A percentile compares a stretch with the other conserved stretches of the same genome.
Evolutionary conservation across 1,140 invertebrate species (phyloP).

Genomic region (Brachionus angularis): DNA sequence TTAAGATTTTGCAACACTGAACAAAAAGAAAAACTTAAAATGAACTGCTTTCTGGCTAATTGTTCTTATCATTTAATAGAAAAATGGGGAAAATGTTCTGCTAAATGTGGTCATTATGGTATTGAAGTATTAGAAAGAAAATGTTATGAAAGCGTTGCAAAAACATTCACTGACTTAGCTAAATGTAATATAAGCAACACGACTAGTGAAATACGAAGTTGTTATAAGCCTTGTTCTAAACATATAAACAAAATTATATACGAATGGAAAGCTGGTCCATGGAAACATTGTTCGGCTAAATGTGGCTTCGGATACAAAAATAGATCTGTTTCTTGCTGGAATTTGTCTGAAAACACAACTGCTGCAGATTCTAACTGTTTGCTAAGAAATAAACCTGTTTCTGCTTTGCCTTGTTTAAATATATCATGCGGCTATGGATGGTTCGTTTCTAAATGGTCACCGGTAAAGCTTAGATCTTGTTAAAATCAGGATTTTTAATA

Average conservation of each 20-base stretch:
- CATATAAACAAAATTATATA: neutral
- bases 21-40: neutral
- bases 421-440: conserved; percentile 33
- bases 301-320: conserved; percentile 18
- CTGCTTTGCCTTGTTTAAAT: conserved; percentile 16
- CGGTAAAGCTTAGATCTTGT: neutral
- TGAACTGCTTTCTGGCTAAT: conserved; percentile 2
- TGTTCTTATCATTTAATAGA: conserved; percentile 7
- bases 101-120: conserved; percentile 3
- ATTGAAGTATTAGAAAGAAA: conserved; percentile 25
- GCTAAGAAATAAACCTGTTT: conserved; percentile 1
- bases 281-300: conserved; percentile 14
- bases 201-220: neutral
- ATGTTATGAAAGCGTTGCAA: conserved; percentile 19
- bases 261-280: conserved; percentile 10
- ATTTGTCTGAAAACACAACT: neutral
- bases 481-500: neutral
- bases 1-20: neutral
- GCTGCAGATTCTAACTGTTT: conserved; percentile 8
- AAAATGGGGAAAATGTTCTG: conserved; percentile 22
- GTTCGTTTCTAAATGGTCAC: conserved; percentile 37
- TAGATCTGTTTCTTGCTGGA: conserved; percentile 26
- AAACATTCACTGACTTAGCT: neutral
- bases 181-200: neutral
- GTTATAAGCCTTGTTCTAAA: conserved; percentile 12